phyloP scores from a whole-genome alignment of 2,888 invertebrate genomes.

The Thysanoteuthis rhombus region DNA sequence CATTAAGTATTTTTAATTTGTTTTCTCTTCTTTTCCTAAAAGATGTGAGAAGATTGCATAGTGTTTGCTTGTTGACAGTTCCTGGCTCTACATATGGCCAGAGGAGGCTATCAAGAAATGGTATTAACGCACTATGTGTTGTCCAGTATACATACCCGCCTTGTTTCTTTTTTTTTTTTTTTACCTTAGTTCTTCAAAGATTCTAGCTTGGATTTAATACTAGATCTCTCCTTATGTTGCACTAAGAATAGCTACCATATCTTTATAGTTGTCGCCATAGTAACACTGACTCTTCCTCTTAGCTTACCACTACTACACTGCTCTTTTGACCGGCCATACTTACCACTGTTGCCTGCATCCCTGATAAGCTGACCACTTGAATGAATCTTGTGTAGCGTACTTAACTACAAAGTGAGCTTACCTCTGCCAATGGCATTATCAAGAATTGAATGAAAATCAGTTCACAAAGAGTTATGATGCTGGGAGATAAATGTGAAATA shows the following conservation, averaged over 20 bases:
- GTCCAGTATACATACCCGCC: not conserved
- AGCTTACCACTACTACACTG: too few relatives aligned
- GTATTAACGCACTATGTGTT: not conserved
- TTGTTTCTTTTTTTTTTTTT: too few relatives aligned
- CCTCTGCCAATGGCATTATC: too few relatives aligned
- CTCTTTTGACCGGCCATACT: not conserved
- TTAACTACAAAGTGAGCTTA: too few relatives aligned
- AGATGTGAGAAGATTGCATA: not conserved
- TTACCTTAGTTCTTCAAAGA: not conserved
- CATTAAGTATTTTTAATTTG: not conserved
- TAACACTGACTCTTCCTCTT: not conserved
- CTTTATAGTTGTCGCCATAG: not conserved
- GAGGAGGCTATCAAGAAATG: not conserved
- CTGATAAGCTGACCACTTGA: not conserved
- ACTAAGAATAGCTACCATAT: not conserved
- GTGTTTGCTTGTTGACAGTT: not conserved
- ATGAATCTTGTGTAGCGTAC: not conserved
- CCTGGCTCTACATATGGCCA: not conserved
- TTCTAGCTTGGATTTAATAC: not conserved
- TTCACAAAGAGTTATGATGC: too few relatives aligned
- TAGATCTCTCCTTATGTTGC: not conserved
- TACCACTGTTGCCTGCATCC: not conserved
- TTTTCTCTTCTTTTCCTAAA: not conserved
- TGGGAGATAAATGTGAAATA: too few relatives aligned
- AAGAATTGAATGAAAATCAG: too few relatives aligned